Conservation (phyloP, 2,113 vertebrate species). For the Girardinichthys multiradiatus region DNA sequence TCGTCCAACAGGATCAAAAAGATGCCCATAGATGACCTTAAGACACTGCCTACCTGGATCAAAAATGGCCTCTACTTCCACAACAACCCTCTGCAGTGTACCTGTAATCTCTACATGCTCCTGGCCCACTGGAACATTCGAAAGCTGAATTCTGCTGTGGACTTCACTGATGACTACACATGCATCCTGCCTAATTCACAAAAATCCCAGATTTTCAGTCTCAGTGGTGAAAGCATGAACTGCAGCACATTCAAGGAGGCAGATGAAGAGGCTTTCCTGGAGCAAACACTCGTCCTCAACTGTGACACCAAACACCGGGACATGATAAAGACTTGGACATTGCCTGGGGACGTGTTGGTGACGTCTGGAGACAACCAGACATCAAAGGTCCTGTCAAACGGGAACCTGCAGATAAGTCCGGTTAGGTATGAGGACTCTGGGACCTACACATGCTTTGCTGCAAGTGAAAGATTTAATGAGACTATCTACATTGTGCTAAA, state of each 20-base stretch:
- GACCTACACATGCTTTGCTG: slow-evolving; percentile 90
- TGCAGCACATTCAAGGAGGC: slow-evolving; percentile 90
- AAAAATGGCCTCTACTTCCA: slow-evolving; percentile 95
- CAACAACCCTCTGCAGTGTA: slow-evolving; percentile 87
- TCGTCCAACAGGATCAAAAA: slow-evolving; percentile 90
- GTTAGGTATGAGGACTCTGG: slow-evolving; percentile 86
- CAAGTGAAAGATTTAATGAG: slow-evolving; percentile 88
- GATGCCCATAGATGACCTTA: slow-evolving; percentile 83
- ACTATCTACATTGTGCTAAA: slow-evolving; percentile 91
- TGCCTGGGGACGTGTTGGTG: slow-evolving; percentile 82
- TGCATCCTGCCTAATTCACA: slow-evolving; percentile 72
- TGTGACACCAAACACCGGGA: slow-evolving; percentile 90
- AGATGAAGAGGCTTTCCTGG: slow-evolving; percentile 86
- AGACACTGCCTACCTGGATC: slow-evolving; percentile 88
- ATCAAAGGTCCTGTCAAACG: slow-evolving; percentile 78
- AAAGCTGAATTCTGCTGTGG: slow-evolving; percentile 87
- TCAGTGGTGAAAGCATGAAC: slow-evolving; percentile 85
- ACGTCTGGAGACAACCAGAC: slow-evolving; percentile 81
- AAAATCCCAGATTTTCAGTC: slow-evolving; percentile 76
- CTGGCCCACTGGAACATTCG: slow-evolving; percentile 88
- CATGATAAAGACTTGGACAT: slow-evolving; percentile 87
- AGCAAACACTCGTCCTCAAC: slow-evolving; percentile 82
- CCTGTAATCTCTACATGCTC: slow-evolving; percentile 90
- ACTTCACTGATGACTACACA: slow-evolving; percentile 88
- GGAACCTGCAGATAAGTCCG: slow-evolving; percentile 82